Evolutionary conservation across 1,140 invertebrate species (phyloP).

Genomic region (Hyposmocoma kahamanoa): DNA sequence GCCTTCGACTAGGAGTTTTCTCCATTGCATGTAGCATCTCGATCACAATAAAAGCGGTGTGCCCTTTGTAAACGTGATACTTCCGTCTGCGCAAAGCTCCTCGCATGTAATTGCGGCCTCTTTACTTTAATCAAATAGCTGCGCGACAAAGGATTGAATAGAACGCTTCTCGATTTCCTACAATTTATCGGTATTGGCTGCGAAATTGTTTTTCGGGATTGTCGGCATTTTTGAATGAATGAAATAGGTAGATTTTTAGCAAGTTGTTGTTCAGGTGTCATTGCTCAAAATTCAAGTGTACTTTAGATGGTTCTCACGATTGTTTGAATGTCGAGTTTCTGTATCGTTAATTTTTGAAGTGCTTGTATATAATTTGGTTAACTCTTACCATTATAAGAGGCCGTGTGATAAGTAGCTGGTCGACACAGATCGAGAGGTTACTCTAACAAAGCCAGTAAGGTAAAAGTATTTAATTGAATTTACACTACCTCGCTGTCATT

Average conservation of each 20-base stretch:
- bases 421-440: background rate
- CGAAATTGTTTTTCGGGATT: constrained; percentile 43
- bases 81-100: constrained; percentile 51
- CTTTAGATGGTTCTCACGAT: constrained; percentile 6
- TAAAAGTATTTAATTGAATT: constrained; percentile 30
- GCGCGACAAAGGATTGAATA: constrained; percentile 69
- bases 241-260: constrained; percentile 30
- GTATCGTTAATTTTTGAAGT: background rate
- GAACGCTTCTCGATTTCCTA: constrained; percentile 58
- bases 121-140: constrained; percentile 68
- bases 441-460: background rate
- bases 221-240: constrained; percentile 49
- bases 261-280: constrained; percentile 11
- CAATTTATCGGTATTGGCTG: constrained; percentile 60
- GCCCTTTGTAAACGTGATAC: constrained; percentile 68
- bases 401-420: background rate
- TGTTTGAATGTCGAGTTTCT: constrained; percentile 10
- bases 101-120: constrained; percentile 60
- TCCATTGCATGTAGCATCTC: constrained; percentile 20
- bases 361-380: background rate
- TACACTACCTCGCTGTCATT: constrained; percentile 23
- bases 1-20: constrained; percentile 35
- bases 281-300: constrained; percentile 7
- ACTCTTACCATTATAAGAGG: background rate
- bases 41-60: constrained; percentile 58